A percentile compares a stretch with the other conserved stretches of the same genome.
These are phyloP conservation scores for Sardina pilchardus DNA, from an alignment of 2,113 vertebrate genomes.

Conservation along the genomic window DNA sequence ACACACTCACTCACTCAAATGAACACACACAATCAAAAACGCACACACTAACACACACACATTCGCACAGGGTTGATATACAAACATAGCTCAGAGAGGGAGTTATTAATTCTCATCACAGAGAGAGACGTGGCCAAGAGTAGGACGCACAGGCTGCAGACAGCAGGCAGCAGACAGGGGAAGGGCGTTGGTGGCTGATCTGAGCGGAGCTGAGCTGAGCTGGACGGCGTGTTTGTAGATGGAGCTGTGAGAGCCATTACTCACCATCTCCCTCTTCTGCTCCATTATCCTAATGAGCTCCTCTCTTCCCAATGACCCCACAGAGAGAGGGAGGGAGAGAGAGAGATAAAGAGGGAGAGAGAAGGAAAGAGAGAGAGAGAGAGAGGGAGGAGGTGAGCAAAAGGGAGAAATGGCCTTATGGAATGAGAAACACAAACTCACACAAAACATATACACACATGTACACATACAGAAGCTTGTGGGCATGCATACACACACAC, in stretches of 20 bases:
- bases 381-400: not conserved
- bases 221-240: constrained; percentile 1
- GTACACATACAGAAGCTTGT: not conserved
- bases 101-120: not conserved
- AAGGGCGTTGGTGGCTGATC: not conserved
- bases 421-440: not conserved
- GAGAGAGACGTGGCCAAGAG: not conserved
- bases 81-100: not conserved
- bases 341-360: not conserved
- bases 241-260: not conserved
- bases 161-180: constrained; percentile 1
- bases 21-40: not conserved
- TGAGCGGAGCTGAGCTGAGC: too few relatives aligned
- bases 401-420: not conserved
- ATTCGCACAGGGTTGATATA: not conserved
- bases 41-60: not conserved
- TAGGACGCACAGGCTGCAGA: not conserved
- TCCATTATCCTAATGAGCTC: constrained; percentile 2
- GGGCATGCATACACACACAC: not conserved
- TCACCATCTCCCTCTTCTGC: constrained; percentile 30
- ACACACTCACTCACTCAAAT: not conserved
- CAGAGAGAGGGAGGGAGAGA: not conserved
- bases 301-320: not conserved
- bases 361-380: not conserved
- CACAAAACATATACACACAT: not conserved